phyloP scores from a whole-genome alignment of 2,888 invertebrate species.

The Fragum fragum region DNA sequence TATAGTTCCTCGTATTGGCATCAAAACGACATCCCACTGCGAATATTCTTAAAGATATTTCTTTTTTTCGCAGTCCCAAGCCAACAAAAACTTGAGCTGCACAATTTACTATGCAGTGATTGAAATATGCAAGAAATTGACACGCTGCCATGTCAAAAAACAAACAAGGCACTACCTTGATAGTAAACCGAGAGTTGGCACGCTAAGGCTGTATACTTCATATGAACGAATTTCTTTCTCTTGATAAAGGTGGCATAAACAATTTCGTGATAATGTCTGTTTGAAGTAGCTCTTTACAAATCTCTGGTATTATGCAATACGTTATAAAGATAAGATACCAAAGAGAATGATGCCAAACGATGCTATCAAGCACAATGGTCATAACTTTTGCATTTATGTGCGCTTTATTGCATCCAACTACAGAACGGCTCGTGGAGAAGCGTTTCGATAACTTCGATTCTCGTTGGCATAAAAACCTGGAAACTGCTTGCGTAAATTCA shows the following conservation, averaged over 20 bases:
- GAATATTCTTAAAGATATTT: not conserved
- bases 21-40: not conserved
- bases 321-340: not conserved
- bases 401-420: not conserved
- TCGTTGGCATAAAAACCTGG: constrained; percentile 26
- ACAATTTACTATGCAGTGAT: constrained; percentile 15
- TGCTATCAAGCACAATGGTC: not conserved
- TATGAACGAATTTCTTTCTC: not conserved
- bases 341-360: not conserved
- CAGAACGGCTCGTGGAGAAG: not conserved
- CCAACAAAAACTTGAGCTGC: not conserved
- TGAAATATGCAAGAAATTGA: constrained; percentile 25
- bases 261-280: not conserved
- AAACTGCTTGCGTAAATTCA: constrained; percentile 32
- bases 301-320: not conserved
- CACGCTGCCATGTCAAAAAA: constrained; percentile 9
- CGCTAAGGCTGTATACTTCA: not conserved
- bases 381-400: constrained; percentile 6
- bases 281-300: not conserved
- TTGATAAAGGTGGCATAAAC: not conserved
- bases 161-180: constrained; percentile 2
- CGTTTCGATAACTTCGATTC: not conserved
- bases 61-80: constrained; percentile 9
- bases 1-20: constrained; percentile 14
- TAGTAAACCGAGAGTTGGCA: not conserved